phyloP scores from a whole-genome alignment of 2,113 vertebrate species.

The Chrysochloris asiatica region DNA sequence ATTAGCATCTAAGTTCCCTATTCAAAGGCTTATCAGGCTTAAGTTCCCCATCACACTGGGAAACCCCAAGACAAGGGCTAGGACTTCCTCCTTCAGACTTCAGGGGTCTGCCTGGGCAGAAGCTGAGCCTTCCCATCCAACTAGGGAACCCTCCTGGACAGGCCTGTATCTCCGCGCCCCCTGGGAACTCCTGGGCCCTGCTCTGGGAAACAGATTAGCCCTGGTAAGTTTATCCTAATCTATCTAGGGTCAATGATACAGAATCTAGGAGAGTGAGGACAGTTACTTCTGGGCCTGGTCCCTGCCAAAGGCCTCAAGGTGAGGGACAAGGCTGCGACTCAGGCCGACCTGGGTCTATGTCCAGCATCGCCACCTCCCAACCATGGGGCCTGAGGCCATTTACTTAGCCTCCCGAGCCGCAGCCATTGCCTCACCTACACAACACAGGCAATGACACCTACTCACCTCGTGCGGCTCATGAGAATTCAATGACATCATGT shows the following conservation, averaged over 20 bases:
- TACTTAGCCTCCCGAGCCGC: background rate
- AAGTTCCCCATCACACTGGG: background rate
- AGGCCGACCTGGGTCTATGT: too few species aligned
- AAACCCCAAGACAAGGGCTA: background rate
- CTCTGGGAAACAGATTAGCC: background rate
- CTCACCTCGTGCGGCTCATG: background rate
- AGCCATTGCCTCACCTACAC: background rate
- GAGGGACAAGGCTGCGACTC: background rate
- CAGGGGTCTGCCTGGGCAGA: accelerated
- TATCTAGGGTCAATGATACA: background rate
- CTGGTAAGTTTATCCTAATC: background rate
- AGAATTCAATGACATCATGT: background rate
- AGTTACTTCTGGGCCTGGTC: background rate
- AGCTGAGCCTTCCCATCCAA: background rate
- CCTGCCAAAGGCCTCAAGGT: accelerated
- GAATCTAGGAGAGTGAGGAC: background rate
- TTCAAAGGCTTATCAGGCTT: too few species aligned
- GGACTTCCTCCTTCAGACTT: background rate
- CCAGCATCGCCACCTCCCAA: accelerated
- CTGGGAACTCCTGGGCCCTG: background rate
- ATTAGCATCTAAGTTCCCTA: background rate
- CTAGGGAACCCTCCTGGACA: background rate
- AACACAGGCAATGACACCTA: background rate
- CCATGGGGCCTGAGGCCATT: background rate
- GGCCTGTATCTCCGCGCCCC: background rate